Evolutionary conservation across 2,113 vertebrate genomes (phyloP).

Genomic region (Parotia lawesii): DNA sequence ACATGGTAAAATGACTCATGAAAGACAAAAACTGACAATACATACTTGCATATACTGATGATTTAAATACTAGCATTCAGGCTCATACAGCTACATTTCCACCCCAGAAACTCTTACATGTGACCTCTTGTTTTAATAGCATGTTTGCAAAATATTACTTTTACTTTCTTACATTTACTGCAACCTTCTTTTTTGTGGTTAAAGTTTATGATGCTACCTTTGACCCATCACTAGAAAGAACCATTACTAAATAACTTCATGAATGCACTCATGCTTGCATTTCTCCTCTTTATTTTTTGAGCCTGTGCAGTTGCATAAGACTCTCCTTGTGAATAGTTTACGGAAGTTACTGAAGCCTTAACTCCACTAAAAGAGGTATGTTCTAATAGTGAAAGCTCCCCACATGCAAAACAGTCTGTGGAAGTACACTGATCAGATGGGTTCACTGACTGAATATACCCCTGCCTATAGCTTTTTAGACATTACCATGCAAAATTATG

Average conservation of each 20-base stretch:
- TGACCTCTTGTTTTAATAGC: neutral
- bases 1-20: neutral
- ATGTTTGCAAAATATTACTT: neutral
- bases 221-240: neutral
- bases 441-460: constrained; percentile 4
- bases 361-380: neutral
- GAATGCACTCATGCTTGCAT: neutral
- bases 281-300: neutral
- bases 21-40: neutral
- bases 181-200: neutral
- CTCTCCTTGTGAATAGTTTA: neutral
- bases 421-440: constrained; percentile 22
- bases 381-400: constrained; percentile 20
- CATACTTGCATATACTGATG: neutral
- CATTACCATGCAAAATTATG: constrained; percentile 18
- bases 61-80: neutral
- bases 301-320: neutral
- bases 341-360: neutral
- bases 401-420: neutral
- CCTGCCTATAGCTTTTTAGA: constrained; percentile 7
- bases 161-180: neutral
- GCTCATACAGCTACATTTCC: neutral
- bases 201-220: neutral
- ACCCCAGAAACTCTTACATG: neutral
- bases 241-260: neutral